phyloP scores from a whole-genome alignment of 2,888 invertebrate genomes.

The Thymelicus lineola region DNA sequence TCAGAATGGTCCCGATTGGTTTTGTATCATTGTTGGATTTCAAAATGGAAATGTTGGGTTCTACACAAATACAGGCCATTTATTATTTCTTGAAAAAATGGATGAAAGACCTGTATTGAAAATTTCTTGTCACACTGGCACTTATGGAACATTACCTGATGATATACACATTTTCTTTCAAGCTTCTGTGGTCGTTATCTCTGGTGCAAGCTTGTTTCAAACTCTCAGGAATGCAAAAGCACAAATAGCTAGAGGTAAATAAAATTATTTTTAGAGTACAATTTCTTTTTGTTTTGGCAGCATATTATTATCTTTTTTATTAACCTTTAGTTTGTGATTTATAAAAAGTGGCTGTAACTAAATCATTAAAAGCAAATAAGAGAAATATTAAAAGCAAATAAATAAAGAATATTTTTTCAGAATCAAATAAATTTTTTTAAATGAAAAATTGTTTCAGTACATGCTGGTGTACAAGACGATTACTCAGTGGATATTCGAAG shows the following conservation, averaged over 20 bases:
- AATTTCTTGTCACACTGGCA: constrained; percentile 90
- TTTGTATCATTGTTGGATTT: constrained; percentile 94
- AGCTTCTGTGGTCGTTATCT: constrained; percentile 89
- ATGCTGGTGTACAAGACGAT: constrained; percentile 88
- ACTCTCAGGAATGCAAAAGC: constrained; percentile 91
- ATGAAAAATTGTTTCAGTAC: constrained; percentile 75
- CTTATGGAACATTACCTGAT: constrained; percentile 83
- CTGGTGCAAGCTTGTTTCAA: constrained; percentile 92
- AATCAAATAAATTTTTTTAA: too few species aligned
- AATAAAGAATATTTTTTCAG: too few species aligned
- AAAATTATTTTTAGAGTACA: constrained; percentile 3
- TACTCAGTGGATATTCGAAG: constrained; percentile 84
- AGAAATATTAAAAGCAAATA: too few species aligned
- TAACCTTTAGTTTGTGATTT: too few species aligned
- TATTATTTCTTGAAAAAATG: constrained; percentile 92
- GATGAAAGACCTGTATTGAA: constrained; percentile 92
- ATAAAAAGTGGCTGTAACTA: too few species aligned
- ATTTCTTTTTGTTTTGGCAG: too few species aligned
- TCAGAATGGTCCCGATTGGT: constrained; percentile 95
- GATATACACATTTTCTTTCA: constrained; percentile 91
- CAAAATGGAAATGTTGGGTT: constrained; percentile 93
- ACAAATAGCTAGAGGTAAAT: constrained; percentile 91
- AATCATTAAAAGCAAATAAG: too few species aligned
- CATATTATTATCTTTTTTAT: too few species aligned
- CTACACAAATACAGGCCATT: constrained; percentile 94